phyloP scores from a whole-genome alignment of 92 coral and sea anemone genomes.

The Zoanthus solanderi region DNA sequence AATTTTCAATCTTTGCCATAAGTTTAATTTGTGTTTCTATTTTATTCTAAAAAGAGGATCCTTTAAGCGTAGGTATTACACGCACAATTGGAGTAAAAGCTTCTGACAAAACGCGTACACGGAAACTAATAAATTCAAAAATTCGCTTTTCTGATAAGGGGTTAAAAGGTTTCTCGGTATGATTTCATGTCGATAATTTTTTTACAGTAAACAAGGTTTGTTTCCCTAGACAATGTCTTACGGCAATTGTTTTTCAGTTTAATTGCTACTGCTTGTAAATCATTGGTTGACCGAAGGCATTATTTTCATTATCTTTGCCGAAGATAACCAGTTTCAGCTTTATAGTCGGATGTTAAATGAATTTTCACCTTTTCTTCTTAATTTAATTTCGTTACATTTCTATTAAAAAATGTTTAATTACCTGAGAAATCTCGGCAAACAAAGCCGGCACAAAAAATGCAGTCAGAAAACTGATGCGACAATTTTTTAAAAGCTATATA shows the following conservation, averaged over 20 bases:
- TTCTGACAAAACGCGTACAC: neutral
- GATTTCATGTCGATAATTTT: too few relatives aligned
- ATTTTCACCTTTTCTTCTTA: neutral
- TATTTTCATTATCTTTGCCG: neutral
- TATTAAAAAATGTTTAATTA: slow-evolving; percentile 30
- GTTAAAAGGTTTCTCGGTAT: neutral
- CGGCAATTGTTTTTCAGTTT: too few relatives aligned
- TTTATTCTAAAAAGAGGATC: neutral
- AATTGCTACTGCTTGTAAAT: too few relatives aligned
- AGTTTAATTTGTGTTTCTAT: neutral
- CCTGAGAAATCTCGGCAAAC: neutral
- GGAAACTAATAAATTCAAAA: neutral
- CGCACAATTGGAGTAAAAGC: neutral
- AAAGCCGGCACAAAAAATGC: neutral
- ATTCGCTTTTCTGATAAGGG: neutral
- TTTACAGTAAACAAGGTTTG: too few relatives aligned
- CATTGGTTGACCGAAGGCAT: too few relatives aligned
- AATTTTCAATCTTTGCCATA: neutral
- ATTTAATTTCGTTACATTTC: neutral
- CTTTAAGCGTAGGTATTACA: neutral
- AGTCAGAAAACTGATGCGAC: too few relatives aligned
- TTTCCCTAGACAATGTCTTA: too few relatives aligned
- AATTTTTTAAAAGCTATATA: too few relatives aligned
- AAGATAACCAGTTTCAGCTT: neutral
- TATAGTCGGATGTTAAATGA: neutral